Conservation (phyloP, 2,113 vertebrate genomes). For the Elephas maximus region DNA sequence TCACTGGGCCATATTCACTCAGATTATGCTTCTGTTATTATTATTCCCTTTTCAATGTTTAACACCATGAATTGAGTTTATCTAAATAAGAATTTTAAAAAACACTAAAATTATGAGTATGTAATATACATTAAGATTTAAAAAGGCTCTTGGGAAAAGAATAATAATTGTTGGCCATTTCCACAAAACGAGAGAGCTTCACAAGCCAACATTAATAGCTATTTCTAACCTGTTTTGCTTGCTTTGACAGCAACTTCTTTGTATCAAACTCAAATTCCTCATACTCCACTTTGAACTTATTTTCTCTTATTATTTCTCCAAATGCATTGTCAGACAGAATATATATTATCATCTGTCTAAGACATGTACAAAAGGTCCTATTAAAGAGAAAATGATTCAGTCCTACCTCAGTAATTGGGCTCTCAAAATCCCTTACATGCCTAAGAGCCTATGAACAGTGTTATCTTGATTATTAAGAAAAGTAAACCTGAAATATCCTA, state of each 20-base stretch:
- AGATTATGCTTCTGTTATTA: not conserved
- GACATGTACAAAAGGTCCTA: not conserved
- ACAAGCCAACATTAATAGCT: not conserved
- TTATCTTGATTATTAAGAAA: conserved; percentile 60
- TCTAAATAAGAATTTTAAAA: conserved; percentile 27
- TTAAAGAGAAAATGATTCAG: conserved; percentile 56
- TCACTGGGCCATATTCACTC: not conserved
- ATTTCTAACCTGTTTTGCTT: conserved; percentile 40
- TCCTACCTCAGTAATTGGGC: conserved; percentile 1
- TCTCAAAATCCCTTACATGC: conserved; percentile 54
- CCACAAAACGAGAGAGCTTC: conserved; percentile 9
- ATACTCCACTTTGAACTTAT: conserved; percentile 16
- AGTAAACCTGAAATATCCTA: conserved; percentile 68
- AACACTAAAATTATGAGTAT: not conserved
- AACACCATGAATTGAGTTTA: not conserved
- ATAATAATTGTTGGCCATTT: not conserved
- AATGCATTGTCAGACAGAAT: conserved; percentile 47
- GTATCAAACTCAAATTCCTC: conserved; percentile 42
- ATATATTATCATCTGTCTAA: conserved; percentile 53
- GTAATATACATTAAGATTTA: not conserved
- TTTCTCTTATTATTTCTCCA: conserved; percentile 23
- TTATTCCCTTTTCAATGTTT: not conserved
- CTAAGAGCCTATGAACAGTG: conserved; percentile 38
- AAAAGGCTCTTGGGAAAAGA: not conserved
- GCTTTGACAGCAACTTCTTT: conserved; percentile 31